Percentiles rank a stretch among this genome's conserved stretches.
Conservation (phyloP, 2,113 vertebrate species). For the Halichoeres trimaculatus region DNA sequence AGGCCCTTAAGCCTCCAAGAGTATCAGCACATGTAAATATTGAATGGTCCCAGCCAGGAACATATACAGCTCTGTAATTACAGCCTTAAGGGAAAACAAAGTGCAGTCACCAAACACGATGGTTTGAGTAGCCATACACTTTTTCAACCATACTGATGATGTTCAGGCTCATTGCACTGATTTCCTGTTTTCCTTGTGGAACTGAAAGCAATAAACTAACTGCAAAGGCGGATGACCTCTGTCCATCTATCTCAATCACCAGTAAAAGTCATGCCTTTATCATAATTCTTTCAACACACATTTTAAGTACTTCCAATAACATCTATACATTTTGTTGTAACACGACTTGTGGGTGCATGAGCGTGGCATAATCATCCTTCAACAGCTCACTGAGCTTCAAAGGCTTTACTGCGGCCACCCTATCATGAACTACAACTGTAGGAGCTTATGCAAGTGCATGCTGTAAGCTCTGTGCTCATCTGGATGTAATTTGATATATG, state of each 20-base stretch:
- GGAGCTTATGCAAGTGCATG: constrained; percentile 24
- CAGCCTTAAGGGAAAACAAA: background rate
- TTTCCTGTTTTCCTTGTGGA: no score
- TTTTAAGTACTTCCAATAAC: constrained; percentile 6
- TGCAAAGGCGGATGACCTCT: background rate
- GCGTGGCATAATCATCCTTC: constrained; percentile 2
- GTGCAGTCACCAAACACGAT: background rate
- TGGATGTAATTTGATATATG: constrained; percentile 40
- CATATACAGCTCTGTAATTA: background rate
- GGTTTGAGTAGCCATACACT: background rate
- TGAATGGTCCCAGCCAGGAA: no score
- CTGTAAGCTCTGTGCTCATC: constrained; percentile 25
- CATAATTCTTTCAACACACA: background rate
- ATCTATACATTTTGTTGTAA: background rate
- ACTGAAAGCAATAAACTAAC: no score
- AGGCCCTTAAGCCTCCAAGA: background rate
- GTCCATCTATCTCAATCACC: background rate
- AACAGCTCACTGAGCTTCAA: constrained; percentile 33
- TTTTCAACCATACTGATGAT: no score
- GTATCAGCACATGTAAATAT: background rate
- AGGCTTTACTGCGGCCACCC: constrained; percentile 1
- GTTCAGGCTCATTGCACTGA: no score
- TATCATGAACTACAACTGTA: constrained; percentile 27
- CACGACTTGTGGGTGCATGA: background rate
- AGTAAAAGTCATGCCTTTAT: background rate